A percentile compares a stretch with the other conserved stretches of the same genome.
These are phyloP conservation scores for Hippopotamyrus pictus DNA, from an alignment of 2,797 vertebrate genomes.

Conservation along the genomic window DNA sequence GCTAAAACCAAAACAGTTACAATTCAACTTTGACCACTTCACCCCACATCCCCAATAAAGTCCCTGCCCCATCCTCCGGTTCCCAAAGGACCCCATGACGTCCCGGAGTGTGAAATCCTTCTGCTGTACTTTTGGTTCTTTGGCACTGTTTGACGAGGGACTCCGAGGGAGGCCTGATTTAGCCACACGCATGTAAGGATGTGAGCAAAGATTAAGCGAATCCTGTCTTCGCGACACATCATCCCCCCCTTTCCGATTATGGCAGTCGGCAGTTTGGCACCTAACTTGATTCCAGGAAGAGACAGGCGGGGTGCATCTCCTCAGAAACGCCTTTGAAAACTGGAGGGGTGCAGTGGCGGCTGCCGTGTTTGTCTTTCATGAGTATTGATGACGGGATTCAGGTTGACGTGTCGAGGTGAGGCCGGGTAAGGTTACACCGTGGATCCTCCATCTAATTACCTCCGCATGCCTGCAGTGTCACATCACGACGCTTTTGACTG, in stretches of 20 bases:
- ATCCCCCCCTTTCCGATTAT: neutral
- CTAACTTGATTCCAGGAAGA: neutral
- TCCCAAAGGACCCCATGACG: neutral
- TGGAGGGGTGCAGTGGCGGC: neutral
- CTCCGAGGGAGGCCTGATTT: neutral
- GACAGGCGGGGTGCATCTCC: neutral
- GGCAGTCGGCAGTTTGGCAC: neutral
- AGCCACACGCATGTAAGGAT: neutral
- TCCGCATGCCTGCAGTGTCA: conserved; percentile 16
- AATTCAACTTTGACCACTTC: neutral
- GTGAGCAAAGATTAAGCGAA: neutral
- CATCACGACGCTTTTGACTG: neutral
- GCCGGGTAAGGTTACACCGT: neutral
- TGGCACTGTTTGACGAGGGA: neutral
- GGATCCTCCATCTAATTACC: conserved; percentile 24
- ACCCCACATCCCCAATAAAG: neutral
- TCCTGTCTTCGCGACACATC: neutral
- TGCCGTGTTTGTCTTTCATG: conserved; percentile 1
- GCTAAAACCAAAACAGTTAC: neutral
- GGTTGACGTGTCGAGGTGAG: neutral
- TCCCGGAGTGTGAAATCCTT: neutral
- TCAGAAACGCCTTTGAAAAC: neutral
- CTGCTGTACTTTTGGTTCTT: neutral
- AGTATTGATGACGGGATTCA: conserved; percentile 18
- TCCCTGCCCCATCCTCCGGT: neutral